phyloP scores from a whole-genome alignment of 1,140 invertebrate genomes.

The Drosophila malerkotliana region DNA sequence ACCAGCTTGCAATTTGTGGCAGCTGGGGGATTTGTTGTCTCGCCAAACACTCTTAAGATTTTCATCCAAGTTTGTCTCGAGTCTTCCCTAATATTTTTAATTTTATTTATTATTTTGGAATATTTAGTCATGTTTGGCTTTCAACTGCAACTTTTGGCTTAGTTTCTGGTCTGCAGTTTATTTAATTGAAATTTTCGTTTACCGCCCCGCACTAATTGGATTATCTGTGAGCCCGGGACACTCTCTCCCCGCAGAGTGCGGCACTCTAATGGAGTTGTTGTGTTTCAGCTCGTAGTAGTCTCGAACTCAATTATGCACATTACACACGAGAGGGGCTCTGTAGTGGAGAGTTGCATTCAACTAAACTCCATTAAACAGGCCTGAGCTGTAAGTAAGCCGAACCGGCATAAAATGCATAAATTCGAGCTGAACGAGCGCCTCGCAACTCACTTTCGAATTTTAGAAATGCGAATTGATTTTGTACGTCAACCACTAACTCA shows the following conservation, averaged over 20 bases:
- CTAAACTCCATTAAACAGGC: background rate
- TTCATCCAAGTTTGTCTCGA: too few species aligned
- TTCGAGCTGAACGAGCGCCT: slow-evolving; percentile 14
- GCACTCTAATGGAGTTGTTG: slow-evolving; percentile 70
- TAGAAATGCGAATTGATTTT: slow-evolving; percentile 51
- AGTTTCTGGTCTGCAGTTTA: slow-evolving; percentile 25
- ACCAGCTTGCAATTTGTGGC: slow-evolving; percentile 20
- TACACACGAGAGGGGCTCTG: slow-evolving; percentile 24
- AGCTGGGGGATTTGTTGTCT: slow-evolving; percentile 33
- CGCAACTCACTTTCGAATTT: slow-evolving; percentile 29
- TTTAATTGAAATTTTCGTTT: slow-evolving; percentile 68
- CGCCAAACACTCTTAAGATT: background rate
- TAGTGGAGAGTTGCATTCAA: background rate
- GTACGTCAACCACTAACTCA: slow-evolving; percentile 60
- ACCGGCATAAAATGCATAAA: slow-evolving; percentile 41
- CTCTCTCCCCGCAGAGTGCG: background rate
- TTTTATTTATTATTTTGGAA: background rate
- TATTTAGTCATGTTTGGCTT: slow-evolving; percentile 17
- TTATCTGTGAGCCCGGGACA: slow-evolving; percentile 45
- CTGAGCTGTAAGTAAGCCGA: slow-evolving; percentile 19
- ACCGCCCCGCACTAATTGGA: slow-evolving; percentile 52
- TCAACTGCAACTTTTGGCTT: slow-evolving; percentile 20
- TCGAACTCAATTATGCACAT: slow-evolving; percentile 69
- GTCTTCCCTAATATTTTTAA: background rate
- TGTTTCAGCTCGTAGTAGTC: slow-evolving; percentile 46